Base-by-base conservation (phyloP, 2,113 vertebrate genomes). In the Toxotes jaculatrix region DNA sequence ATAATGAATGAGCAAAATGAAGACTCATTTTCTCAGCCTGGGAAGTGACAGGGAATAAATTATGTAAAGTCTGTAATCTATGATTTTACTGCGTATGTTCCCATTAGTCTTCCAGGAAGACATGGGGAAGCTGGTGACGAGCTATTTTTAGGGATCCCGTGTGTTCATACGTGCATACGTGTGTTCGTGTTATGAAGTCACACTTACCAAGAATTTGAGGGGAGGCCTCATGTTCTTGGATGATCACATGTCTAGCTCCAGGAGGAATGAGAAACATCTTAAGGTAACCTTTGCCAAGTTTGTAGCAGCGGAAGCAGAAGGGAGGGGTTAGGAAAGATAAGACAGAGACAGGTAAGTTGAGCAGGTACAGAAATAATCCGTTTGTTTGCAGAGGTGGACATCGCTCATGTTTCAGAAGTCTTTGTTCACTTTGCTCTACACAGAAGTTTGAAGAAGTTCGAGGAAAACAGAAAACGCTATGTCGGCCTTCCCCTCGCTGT, bases 201-300 rank as follows among this genome's bases (percentile, higher is more conserved):
- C 88, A 98, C 98, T 99, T 98, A 99, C 98, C 98, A 96, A 99
- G 96, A 96, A 98, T 93, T 92, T 99, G 98, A 97, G 98, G 97
- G 84, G 96, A 97, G 84, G 96, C 96, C 97, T 99, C 98, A 60
- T 98, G 96, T 95, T 99, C 98, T 96, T 99, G 97, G 95, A 99
- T 93, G 93, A 96, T 95, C 95, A 98, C 96, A 96, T 99, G 97
- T 97, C 97, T 97, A 95, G 97, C 97, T 94, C 97, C 97, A 0
- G 97, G 96, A 93, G 98, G 97, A 92, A 99, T 95, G 89, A 97
- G 96, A 97, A 99, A 99, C 98, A 99, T 99, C 98, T 99, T 99
- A 94, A 99, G 96, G 96, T 96, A 98, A 91, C 97, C 98, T 99
- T 96, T 96, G 95, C 51, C 95, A 95, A 87, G 94, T 91, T 84